Evolutionary conservation across 2,113 vertebrate genomes (phyloP).

Genomic region (Paramisgurnus dabryanus): DNA sequence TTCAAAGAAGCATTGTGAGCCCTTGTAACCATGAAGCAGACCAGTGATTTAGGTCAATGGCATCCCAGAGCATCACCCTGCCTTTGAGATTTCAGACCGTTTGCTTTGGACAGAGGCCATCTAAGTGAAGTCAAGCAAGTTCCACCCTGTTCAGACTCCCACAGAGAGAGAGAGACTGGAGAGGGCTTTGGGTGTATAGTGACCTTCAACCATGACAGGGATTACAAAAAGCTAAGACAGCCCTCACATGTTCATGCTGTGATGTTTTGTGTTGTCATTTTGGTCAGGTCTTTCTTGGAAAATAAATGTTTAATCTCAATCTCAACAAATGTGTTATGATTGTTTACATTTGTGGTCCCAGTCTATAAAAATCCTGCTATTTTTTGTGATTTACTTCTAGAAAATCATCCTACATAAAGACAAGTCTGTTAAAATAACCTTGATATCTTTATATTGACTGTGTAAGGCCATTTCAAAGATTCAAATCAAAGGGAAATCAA

Average conservation of each 20-base stretch:
- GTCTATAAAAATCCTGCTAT: no score
- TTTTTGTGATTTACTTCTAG: no score
- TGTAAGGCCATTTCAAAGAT: no score
- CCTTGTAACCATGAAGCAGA: conserved; percentile 46
- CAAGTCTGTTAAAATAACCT: no score
- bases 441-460: no score
- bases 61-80: conserved; percentile 49
- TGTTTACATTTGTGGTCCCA: no score
- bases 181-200: conserved; percentile 35
- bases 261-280: background rate
- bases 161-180: conserved; percentile 39
- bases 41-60: conserved; percentile 57
- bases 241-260: background rate
- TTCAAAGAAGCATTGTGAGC: conserved; percentile 53
- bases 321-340: no score
- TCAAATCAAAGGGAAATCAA: no score
- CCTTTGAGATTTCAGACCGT: conserved; percentile 44
- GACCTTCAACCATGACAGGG: conserved; percentile 38
- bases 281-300: background rate
- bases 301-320: background rate
- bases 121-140: conserved; percentile 56
- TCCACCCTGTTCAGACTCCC: conserved; percentile 53
- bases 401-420: no score
- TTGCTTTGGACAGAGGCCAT: conserved; percentile 56
- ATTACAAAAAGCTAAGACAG: conserved; percentile 27